Evolutionary conservation across 1,140 invertebrate species (phyloP), one percentile per base, ranked within the genome.

Genomic region (Calephelis virginiensis): DNA sequence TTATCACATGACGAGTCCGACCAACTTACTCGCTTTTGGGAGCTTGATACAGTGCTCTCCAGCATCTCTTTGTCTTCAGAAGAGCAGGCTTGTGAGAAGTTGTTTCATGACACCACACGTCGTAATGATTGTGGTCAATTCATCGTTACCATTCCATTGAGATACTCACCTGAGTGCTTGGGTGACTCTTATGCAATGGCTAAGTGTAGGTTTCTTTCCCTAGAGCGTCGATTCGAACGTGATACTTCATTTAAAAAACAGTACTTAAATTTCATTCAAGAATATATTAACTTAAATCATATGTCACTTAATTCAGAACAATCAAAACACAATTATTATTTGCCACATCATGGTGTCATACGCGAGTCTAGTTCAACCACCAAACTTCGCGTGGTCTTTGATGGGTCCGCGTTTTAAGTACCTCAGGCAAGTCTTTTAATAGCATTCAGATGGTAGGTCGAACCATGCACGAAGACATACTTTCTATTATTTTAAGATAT

Each of bases 291-390:
- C 37, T 14, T 60, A 17, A 53, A 53, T 13, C 64, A 66, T 38
- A n/a, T n/a, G n/a, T n/a, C n/a, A n/a, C n/a, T n/a, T n/a, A n/a
- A n/a, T n/a, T n/a, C n/a, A n/a, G n/a, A 66, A 60, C 14, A 66
- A 10, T 53, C 40, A 60, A 66, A 60, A 66, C 40, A 37, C n/a
- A 14, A 66, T 6, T 66, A 66, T 66, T 66, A 60, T 60, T 66
- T 66, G n/a, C 64, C 64, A 11, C 64, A 60, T 28, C 64, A 66
- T 11, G 64, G 64, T 6, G 64, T 66, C 14, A 28, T 66, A 5
- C 38, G 64, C 9, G 53, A 66, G 12, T 60, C 64, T 7, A 60
- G 64, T 11, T 8, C n/a, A 13, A 66, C 64, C 17, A 66, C 64
- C 1, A 66, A 66, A 56, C 53, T 66, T 59, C 64, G 53, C 6